Conservation (phyloP, 2,797 vertebrate genomes). For the Gymnodraco acuticeps region DNA sequence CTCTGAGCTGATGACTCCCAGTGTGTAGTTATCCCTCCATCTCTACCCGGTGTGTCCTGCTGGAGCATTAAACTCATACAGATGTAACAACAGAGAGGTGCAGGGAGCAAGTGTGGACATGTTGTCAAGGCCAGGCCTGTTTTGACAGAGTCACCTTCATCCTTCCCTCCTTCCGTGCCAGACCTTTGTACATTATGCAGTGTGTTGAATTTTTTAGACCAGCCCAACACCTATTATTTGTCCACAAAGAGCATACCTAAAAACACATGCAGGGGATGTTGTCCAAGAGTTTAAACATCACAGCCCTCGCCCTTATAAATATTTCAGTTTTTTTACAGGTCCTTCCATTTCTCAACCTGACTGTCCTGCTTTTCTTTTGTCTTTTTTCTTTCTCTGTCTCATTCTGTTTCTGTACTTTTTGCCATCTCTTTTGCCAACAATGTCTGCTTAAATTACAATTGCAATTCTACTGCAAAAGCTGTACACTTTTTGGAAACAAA, state of each 20-base stretch:
- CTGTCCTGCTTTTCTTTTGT: background rate
- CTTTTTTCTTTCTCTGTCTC: constrained; percentile 5
- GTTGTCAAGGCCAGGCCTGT: constrained; percentile 37
- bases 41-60: constrained; percentile 29
- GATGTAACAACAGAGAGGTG: constrained; percentile 34
- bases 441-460: background rate
- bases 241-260: constrained; percentile 62
- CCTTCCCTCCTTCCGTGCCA: constrained; percentile 49
- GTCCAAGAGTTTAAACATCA: constrained; percentile 77
- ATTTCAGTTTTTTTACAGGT: constrained; percentile 59
- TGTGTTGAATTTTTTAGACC: constrained; percentile 69
- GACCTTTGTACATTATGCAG: constrained; percentile 72
- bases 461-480: background rate
- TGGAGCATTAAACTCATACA: constrained; percentile 39
- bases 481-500: background rate
- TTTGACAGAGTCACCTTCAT: constrained; percentile 48
- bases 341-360: constrained; percentile 33
- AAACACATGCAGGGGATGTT: constrained; percentile 65
- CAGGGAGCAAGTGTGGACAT: constrained; percentile 37
- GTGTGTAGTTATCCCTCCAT: constrained; percentile 36
- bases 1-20: constrained; percentile 51
- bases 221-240: constrained; percentile 67
- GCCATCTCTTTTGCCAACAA: background rate
- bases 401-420: constrained; percentile 14
- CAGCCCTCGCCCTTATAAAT: constrained; percentile 65